Evolutionary conservation across 2,888 invertebrate genomes (phyloP).

Genomic region (Horisme vitalbata): DNA sequence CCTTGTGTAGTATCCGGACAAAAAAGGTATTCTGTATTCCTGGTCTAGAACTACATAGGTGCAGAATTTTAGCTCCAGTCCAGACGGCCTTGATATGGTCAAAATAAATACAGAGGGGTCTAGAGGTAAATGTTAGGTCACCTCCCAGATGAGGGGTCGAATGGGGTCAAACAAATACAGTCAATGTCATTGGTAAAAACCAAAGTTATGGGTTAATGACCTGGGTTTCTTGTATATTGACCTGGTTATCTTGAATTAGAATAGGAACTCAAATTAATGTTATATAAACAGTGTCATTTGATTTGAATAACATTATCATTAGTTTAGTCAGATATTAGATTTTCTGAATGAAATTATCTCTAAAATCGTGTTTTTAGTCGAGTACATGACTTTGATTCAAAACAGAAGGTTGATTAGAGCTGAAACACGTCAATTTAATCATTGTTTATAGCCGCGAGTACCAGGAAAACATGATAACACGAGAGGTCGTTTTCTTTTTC

Average conservation of each 20-base stretch:
- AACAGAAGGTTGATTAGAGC: constrained; percentile 13
- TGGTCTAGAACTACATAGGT: too few relatives aligned
- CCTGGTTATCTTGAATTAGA: constrained; percentile 1
- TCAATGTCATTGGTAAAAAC: constrained; percentile 4
- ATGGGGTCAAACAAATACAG: constrained; percentile 16
- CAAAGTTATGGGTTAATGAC: constrained; percentile 7
- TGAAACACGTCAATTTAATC: constrained; percentile 15
- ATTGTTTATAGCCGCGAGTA: constrained; percentile 26
- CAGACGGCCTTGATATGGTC: not conserved
- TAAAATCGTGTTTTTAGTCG: constrained; percentile 17
- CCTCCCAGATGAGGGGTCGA: constrained; percentile 8
- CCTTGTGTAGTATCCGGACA: too few relatives aligned
- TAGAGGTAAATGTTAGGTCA: constrained; percentile 10
- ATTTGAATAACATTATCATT: not conserved
- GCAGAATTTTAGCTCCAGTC: too few relatives aligned
- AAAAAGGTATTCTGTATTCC: too few relatives aligned
- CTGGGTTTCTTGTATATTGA: not conserved
- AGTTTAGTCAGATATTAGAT: constrained; percentile 5
- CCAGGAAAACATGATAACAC: constrained; percentile 34
- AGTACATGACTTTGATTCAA: constrained; percentile 20
- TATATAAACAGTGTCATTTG: not conserved
- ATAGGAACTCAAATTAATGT: too few relatives aligned
- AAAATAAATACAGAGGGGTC: constrained; percentile 4
- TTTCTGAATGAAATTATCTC: constrained; percentile 22
- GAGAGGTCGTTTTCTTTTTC: constrained; percentile 37